Base-by-base conservation (phyloP, 1,140 invertebrate genomes). In the Drosophila lowei region DNA sequence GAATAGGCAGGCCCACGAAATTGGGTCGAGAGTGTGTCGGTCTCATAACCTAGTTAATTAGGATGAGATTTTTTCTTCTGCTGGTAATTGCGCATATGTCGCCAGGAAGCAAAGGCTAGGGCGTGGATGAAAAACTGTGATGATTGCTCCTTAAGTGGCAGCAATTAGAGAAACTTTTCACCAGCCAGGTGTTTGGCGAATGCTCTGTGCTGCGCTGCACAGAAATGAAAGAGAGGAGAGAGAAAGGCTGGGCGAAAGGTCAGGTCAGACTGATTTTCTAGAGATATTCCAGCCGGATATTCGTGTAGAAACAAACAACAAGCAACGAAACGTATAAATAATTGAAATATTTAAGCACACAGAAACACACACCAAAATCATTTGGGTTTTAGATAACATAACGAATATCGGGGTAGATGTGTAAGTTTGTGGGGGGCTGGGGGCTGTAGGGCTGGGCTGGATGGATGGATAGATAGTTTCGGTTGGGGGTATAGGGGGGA, bases 101-200 rank as follows among this genome's bases (percentile, higher is more conserved):
- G 47, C 23, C 13, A 71, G 11, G 13, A 42, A 34, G 59, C 9
- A 16, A 42, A 30, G 8, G 48, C 53, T 43, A 25, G 4, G 9
- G 9, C 9, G 30, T 34, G 8, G 30, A 11, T 34, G 30, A 34
- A 61, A 77, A 71, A 64, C 54, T 64, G 72, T 86, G 71, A 65
- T 77, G 72, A 84, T 84, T 84, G 78, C 75, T 85, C 55, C 75
- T 72, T 60, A 79, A 77, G 67, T 80, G 77, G 48, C 77, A 64
- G 75, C 80, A 80, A 80, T 85, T 86, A 85, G 68, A 64, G 77
- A 58, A 77, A 49, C 72, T 86, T 76, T 48, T 52, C 15, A 16
- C 56, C 54, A 53, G 43, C 15, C 52, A 58, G 63, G 53, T 58
- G 53, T 38, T 38, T 11, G 3, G 38, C 41, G 25, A 66, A 52